A percentile compares a stretch with the other conserved stretches of the same genome.
Conservation (phyloP, 1,140 invertebrate species). For the Aphaenogaster rudis region DNA sequence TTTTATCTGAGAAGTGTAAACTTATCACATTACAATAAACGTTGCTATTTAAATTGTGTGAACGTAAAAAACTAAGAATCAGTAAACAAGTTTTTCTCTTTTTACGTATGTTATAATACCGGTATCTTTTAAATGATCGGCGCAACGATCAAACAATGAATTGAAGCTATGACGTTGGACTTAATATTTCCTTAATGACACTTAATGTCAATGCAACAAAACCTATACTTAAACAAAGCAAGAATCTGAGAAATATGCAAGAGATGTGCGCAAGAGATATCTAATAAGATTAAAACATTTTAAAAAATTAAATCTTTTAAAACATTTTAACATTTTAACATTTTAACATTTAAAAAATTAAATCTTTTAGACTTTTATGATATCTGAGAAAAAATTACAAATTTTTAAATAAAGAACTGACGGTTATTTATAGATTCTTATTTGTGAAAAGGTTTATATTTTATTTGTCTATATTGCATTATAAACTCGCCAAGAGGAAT, state of each 20-base stretch:
- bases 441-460: not conserved
- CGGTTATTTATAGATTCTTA: not conserved
- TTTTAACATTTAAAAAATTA: too few species aligned
- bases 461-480: not conserved
- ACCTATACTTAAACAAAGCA: not conserved
- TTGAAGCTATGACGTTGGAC: not conserved
- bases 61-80: not conserved
- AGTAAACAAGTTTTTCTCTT: conserved; percentile 21
- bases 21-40: not conserved
- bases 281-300: too few species aligned
- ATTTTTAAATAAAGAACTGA: not conserved
- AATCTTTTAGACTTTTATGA: not conserved
- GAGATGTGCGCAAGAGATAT: not conserved
- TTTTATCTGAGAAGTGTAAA: not conserved
- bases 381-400: not conserved
- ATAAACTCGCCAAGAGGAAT: not conserved
- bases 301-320: too few species aligned
- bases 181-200: not conserved
- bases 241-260: not conserved
- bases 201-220: not conserved
- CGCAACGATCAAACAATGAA: not conserved
- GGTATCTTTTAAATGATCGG: not conserved
- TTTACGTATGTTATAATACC: not conserved
- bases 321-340: too few species aligned
- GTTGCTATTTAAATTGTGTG: not conserved